These are phyloP conservation scores for Gallinago undulata DNA, from an alignment of 2,113 vertebrate species.

Conservation along the genomic window DNA sequence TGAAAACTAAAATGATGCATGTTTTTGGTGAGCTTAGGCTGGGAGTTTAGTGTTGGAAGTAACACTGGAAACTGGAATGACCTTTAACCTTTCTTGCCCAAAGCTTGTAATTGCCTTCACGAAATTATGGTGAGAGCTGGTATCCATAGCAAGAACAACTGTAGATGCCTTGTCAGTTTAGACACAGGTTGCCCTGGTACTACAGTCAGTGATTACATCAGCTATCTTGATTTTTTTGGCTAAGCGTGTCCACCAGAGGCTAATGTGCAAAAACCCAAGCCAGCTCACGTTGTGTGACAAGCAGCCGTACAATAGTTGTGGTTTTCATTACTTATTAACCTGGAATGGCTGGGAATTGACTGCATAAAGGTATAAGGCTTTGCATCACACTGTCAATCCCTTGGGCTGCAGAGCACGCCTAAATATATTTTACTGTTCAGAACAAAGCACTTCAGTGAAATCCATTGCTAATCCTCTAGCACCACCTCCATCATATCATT, in stretches of 20 bases:
- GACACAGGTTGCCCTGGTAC: background rate
- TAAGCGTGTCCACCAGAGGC: background rate
- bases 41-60: background rate
- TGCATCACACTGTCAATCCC: background rate
- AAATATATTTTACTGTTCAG: background rate
- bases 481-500: conserved; percentile 15
- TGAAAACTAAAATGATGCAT: background rate
- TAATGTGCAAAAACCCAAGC: background rate
- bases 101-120: background rate
- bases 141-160: background rate
- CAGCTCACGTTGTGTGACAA: background rate
- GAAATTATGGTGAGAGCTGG: background rate
- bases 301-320: background rate
- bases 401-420: background rate
- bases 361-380: background rate
- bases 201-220: background rate
- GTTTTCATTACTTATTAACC: conserved; percentile 14
- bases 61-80: accelerated
- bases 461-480: background rate
- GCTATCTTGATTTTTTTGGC: background rate
- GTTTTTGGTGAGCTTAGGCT: background rate
- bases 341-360: background rate
- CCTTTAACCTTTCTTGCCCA: background rate
- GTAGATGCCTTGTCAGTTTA: background rate
- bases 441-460: background rate